Percentiles rank a stretch among this genome's conserved stretches.
These are phyloP conservation scores for Thymelicus sylvestris DNA, from an alignment of 2,888 invertebrate genomes.

Conservation along the genomic window DNA sequence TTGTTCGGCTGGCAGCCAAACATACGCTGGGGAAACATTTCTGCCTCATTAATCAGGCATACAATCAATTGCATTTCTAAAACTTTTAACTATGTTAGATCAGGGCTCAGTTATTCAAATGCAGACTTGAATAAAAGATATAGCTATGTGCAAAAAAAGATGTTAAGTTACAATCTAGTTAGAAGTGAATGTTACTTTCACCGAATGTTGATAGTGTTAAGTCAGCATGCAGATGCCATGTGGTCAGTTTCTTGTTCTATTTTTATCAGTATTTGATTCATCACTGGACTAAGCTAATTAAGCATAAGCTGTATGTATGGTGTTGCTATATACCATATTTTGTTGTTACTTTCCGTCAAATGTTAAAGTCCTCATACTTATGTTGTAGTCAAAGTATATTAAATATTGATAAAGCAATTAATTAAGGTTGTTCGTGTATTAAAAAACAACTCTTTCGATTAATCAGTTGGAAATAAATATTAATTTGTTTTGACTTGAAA, in stretches of 20 bases:
- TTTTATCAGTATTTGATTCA: conserved; percentile 15
- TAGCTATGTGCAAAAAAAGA: conserved; percentile 6
- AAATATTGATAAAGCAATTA: neutral
- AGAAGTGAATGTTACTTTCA: conserved; percentile 79
- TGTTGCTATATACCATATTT: no score
- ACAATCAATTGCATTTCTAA: neutral
- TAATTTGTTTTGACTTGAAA: neutral
- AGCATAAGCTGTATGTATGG: no score
- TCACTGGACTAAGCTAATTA: neutral
- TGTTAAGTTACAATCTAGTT: conserved; percentile 16
- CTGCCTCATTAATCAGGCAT: neutral
- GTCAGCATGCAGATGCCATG: conserved; percentile 45
- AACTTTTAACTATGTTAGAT: neutral
- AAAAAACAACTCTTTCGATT: neutral
- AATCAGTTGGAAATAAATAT: neutral
- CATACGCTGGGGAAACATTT: neutral
- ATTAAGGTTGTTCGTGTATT: neutral
- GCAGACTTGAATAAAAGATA: neutral
- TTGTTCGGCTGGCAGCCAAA: conserved; percentile 18
- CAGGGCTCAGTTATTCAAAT: neutral
- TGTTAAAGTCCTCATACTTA: neutral
- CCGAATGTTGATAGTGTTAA: conserved; percentile 56
- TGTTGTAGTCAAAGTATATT: neutral
- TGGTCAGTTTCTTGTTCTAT: conserved; percentile 19
- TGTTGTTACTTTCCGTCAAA: no score